phyloP scores from a whole-genome alignment of 2,888 invertebrate species.

The Chromoteleia sp. region DNA sequence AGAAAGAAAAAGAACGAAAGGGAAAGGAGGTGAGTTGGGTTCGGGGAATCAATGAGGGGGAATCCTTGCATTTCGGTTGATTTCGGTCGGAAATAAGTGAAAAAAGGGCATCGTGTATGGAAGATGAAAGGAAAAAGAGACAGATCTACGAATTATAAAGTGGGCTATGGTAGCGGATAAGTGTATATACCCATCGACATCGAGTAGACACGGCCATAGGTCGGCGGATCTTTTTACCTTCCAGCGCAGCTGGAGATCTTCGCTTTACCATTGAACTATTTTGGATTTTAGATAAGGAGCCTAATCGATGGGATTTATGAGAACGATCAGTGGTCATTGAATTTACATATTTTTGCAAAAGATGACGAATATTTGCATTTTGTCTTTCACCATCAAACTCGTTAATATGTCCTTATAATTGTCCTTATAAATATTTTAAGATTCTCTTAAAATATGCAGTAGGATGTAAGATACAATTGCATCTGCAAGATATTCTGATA shows the following conservation, averaged over 20 bases:
- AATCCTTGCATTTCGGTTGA: constrained; percentile 74
- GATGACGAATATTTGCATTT: constrained; percentile 32
- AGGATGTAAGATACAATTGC: no score
- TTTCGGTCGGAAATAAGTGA: constrained; percentile 79
- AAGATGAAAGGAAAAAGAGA: constrained; percentile 67
- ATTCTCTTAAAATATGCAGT: no score
- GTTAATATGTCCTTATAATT: no score
- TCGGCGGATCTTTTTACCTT: constrained; percentile 73
- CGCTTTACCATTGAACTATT: constrained; percentile 77
- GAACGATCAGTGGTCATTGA: constrained; percentile 48
- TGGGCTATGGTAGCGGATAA: constrained; percentile 77
- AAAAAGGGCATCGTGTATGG: constrained; percentile 67
- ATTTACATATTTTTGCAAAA: constrained; percentile 42
- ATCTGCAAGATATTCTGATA: no score
- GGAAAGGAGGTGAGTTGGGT: constrained; percentile 63
- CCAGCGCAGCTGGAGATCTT: constrained; percentile 78
- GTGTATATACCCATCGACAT: constrained; percentile 64
- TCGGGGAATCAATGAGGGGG: constrained; percentile 66
- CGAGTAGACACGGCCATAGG: constrained; percentile 66
- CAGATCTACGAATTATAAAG: constrained; percentile 78
- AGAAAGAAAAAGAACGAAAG: constrained; percentile 65
- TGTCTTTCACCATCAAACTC: constrained; percentile 6
- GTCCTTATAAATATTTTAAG: no score
- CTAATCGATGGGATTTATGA: constrained; percentile 77
- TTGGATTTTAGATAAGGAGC: constrained; percentile 75